Conservation (phyloP, 2,113 vertebrate species). For the Hippolais icterina region DNA sequence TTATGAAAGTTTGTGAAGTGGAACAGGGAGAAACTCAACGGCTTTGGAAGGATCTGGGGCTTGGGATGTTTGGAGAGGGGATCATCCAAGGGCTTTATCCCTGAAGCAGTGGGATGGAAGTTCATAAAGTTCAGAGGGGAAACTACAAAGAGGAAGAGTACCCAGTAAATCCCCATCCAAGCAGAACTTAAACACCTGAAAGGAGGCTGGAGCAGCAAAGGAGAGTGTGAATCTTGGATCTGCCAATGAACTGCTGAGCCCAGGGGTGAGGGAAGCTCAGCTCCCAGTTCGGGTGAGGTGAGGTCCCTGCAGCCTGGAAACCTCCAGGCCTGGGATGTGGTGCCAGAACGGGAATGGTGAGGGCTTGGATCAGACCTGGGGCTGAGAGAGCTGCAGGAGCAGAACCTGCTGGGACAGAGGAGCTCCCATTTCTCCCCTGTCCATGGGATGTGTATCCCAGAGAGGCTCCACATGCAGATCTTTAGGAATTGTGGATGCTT, state of each 20-base stretch:
- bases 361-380: neutral
- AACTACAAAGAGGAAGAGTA: neutral
- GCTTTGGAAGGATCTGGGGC: neutral
- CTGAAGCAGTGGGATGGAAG: neutral
- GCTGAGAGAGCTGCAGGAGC: neutral
- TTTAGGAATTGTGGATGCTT: neutral
- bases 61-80: neutral
- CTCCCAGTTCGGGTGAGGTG: neutral
- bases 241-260: neutral
- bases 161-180: neutral
- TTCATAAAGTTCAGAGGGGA: neutral
- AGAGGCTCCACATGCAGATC: accelerated
- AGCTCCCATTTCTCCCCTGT: neutral
- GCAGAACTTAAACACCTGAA: accelerated
- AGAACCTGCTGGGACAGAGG: neutral
- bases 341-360: accelerated
- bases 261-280: neutral
- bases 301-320: neutral
- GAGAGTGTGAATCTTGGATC: too few relatives aligned
- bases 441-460: neutral
- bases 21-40: neutral
- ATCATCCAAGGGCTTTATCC: neutral
- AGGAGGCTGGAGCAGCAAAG: neutral
- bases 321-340: accelerated
- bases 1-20: neutral